Evolutionary conservation across 2,888 invertebrate species (phyloP).

Genomic region (Apomyelois bistriatella): DNA sequence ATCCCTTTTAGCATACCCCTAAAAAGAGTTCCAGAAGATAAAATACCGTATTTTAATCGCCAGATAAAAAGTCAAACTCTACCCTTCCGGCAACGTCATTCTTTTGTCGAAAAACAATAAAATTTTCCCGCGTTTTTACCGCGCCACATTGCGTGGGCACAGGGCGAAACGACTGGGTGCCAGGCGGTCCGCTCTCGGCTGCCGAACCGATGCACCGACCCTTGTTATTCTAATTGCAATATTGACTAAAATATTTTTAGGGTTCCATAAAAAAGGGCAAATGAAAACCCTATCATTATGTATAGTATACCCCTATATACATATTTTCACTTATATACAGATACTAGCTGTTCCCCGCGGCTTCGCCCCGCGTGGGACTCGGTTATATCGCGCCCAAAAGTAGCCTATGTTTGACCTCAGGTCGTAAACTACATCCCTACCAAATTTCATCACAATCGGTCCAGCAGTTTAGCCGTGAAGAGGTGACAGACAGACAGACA

Average conservation of each 20-base stretch:
- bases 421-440: too few relatives aligned
- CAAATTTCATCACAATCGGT: too few relatives aligned
- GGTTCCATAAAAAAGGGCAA: too few relatives aligned
- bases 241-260: neutral
- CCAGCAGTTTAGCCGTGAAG: too few relatives aligned
- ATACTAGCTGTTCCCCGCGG: too few relatives aligned
- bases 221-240: constrained; percentile 13
- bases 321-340: too few relatives aligned
- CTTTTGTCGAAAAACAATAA: constrained; percentile 6
- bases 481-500: too few relatives aligned
- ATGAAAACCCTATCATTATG: too few relatives aligned
- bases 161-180: constrained; percentile 9
- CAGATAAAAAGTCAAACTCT: neutral
- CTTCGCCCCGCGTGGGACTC: too few relatives aligned
- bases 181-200: constrained; percentile 28
- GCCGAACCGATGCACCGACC: neutral
- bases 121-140: constrained; percentile 16
- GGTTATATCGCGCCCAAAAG: too few relatives aligned
- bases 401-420: too few relatives aligned
- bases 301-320: too few relatives aligned
- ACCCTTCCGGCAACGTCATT: constrained; percentile 2
- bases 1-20: neutral
- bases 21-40: neutral
- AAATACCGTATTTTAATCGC: neutral
- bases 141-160: neutral